Evolutionary conservation across 1,140 invertebrate species (phyloP).

Genomic region (Theocolax elegans): DNA sequence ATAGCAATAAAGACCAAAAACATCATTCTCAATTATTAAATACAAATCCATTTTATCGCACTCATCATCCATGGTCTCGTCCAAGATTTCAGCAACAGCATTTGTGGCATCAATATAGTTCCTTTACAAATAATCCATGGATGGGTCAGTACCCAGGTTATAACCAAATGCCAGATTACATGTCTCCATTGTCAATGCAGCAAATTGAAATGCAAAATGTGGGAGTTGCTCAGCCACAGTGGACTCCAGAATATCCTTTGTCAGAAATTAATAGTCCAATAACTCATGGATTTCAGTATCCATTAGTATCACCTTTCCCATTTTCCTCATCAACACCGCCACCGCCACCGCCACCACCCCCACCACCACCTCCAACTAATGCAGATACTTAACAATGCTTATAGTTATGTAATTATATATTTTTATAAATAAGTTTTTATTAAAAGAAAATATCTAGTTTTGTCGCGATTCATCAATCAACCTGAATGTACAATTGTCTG

Average conservation of each 20-base stretch:
- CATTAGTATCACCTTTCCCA: conserved; percentile 28
- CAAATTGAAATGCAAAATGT: conserved; percentile 7
- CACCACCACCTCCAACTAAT: conserved; percentile 27
- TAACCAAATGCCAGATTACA: conserved; percentile 17
- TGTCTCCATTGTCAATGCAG: not conserved
- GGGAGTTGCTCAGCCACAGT: conserved; percentile 33
- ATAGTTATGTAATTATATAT: conserved; percentile 14
- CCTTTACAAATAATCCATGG: conserved; percentile 34
- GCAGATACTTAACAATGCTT: conserved; percentile 10
- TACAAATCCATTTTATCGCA: conserved; percentile 28
- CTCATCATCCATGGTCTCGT: conserved; percentile 25
- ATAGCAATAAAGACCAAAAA: conserved; percentile 41
- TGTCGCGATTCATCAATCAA: not conserved
- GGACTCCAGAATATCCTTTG: conserved; percentile 32
- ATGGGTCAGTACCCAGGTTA: conserved; percentile 11
- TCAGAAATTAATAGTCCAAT: conserved; percentile 18
- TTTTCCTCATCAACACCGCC: conserved; percentile 45
- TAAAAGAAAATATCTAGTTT: conserved; percentile 18
- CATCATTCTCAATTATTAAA: not conserved
- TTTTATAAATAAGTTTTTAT: conserved; percentile 28
- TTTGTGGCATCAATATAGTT: conserved; percentile 29
- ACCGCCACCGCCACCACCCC: conserved; percentile 45
- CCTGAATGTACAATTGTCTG: not conserved
- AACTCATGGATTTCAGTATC: conserved; percentile 5
- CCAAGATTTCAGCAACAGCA: conserved; percentile 26